phyloP scores from a whole-genome alignment of 2,888 invertebrate species.

The Lissonota sp. region DNA sequence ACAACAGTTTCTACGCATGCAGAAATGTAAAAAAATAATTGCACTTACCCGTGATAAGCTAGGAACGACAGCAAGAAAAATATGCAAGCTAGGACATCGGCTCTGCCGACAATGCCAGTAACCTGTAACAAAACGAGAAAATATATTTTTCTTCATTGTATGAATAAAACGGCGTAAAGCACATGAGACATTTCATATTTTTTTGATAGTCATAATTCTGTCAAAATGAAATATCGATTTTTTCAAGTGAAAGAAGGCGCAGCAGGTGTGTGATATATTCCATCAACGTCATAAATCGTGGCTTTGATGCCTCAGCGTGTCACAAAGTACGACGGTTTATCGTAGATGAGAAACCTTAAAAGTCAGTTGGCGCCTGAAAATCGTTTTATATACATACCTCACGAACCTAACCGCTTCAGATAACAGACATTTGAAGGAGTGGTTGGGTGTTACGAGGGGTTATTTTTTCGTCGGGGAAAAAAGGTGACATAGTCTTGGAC shows the following conservation, averaged over 20 bases:
- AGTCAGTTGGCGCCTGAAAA: constrained; percentile 33
- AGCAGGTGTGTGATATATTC: constrained; percentile 67
- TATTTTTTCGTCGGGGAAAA: constrained; percentile 10
- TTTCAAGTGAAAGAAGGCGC: too few species aligned
- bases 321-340: constrained; percentile 24
- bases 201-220: too few species aligned
- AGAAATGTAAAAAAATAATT: not conserved
- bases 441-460: not conserved
- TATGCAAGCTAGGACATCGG: constrained; percentile 93
- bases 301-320: too few species aligned
- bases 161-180: not conserved
- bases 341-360: constrained; percentile 39
- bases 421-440: constrained; percentile 77
- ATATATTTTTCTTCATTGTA: not conserved
- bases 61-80: constrained; percentile 93
- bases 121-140: constrained; percentile 86
- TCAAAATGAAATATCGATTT: too few species aligned
- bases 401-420: constrained; percentile 75
- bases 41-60: constrained; percentile 91
- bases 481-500: constrained; percentile 36
- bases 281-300: constrained; percentile 75
- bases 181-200: too few species aligned
- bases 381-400: constrained; percentile 31
- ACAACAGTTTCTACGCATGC: not conserved
- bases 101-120: constrained; percentile 94